These are phyloP conservation scores for Nyctalus aviator DNA, from an alignment of 2,797 vertebrate genomes.

Conservation along the genomic window DNA sequence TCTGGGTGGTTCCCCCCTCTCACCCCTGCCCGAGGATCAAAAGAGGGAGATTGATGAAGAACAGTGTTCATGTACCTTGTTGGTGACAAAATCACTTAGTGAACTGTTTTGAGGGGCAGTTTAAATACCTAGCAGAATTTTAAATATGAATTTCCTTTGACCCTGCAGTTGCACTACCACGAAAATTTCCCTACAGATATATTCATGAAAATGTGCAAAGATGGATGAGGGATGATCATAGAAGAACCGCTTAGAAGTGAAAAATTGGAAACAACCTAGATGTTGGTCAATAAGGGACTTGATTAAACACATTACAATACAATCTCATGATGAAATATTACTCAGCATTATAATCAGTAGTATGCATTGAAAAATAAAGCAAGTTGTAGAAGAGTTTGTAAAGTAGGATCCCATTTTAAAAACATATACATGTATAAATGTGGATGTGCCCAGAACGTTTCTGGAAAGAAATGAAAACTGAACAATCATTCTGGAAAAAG, in stretches of 20 bases:
- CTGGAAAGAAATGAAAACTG: neutral
- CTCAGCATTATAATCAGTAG: neutral
- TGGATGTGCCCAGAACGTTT: neutral
- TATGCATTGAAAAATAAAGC: neutral
- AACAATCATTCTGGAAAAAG: constrained; percentile 29
- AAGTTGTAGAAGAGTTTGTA: neutral
- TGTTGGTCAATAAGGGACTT: neutral
- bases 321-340: neutral
- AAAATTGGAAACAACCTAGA: constrained; percentile 10
- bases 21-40: neutral
- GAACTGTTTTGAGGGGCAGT: neutral
- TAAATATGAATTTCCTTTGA: constrained; percentile 13
- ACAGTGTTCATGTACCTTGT: neutral
- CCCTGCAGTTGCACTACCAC: neutral
- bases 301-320: neutral
- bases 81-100: neutral
- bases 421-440: neutral
- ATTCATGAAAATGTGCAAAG: neutral
- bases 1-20: neutral
- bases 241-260: neutral
- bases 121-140: neutral
- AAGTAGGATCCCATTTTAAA: neutral
- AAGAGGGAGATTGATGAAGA: neutral
- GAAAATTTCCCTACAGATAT: neutral
- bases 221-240: neutral